These are phyloP conservation scores for Stegodyphus dumicola DNA, from an alignment of 1,140 invertebrate genomes.

Conservation along the genomic window DNA sequence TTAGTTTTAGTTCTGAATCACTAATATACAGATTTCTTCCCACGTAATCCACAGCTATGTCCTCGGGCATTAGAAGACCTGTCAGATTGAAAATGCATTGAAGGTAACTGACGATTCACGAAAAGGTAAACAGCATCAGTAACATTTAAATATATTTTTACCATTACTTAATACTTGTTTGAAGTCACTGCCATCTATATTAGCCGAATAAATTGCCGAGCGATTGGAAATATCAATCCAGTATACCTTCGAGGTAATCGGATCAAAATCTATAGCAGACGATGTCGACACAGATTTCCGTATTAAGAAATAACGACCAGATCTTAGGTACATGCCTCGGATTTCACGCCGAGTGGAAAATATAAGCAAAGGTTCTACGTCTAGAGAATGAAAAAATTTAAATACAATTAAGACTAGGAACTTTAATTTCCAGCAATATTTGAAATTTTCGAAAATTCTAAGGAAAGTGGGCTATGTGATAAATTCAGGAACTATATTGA, in stretches of 20 bases:
- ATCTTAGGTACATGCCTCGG: neutral
- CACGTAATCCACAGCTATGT: conserved; percentile 72
- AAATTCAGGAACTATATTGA: too few relatives aligned
- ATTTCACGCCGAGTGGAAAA: neutral
- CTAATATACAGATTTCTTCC: conserved; percentile 73
- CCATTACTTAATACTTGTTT: neutral
- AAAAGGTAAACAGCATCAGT: neutral
- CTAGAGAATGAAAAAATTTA: neutral
- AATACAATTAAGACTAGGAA: too few relatives aligned
- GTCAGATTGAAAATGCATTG: neutral
- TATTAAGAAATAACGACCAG: neutral
- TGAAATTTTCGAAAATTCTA: too few relatives aligned
- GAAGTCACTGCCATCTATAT: neutral
- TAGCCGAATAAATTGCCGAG: neutral
- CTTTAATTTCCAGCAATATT: too few relatives aligned
- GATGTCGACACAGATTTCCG: neutral
- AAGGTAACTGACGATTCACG: too few relatives aligned
- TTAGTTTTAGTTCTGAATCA: conserved; percentile 67
- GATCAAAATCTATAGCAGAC: neutral
- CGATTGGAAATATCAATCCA: neutral
- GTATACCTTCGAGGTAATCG: neutral
- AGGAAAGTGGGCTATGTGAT: too few relatives aligned
- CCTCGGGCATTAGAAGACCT: conserved; percentile 63
- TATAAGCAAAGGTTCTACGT: neutral
- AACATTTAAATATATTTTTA: neutral